These are phyloP conservation scores for Bombyx huttoni DNA, from an alignment of 2,888 invertebrate genomes.

Conservation along the genomic window DNA sequence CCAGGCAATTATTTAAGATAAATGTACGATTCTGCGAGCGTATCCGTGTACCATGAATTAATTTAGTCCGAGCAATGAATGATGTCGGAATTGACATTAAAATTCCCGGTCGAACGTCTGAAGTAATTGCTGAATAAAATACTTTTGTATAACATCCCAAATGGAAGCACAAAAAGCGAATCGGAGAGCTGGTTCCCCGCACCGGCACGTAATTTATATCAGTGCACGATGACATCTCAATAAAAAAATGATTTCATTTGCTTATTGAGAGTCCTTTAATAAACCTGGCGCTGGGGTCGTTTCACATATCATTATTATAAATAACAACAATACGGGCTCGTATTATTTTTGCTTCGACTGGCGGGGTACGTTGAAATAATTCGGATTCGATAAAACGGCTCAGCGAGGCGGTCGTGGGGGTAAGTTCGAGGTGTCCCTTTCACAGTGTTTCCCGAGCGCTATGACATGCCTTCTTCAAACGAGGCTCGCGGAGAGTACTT, in stretches of 20 bases:
- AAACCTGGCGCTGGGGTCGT: constrained; percentile 48
- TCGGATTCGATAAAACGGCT: constrained; percentile 19
- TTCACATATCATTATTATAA: constrained; percentile 56
- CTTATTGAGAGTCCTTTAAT: constrained; percentile 70
- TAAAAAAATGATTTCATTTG: constrained; percentile 73
- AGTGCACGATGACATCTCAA: constrained; percentile 67
- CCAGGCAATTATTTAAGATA: constrained; percentile 59
- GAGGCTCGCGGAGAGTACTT: no score
- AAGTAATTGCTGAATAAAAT: constrained; percentile 72
- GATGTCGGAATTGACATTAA: constrained; percentile 70
- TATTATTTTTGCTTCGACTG: constrained; percentile 42
- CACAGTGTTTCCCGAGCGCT: no score
- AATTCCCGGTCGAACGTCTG: constrained; percentile 62
- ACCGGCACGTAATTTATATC: constrained; percentile 64
- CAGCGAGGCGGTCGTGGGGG: constrained; percentile 21
- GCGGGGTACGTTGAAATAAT: constrained; percentile 22
- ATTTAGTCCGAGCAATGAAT: constrained; percentile 63
- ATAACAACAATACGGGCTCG: constrained; percentile 50
- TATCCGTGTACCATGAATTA: constrained; percentile 55
- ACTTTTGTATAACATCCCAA: constrained; percentile 65
- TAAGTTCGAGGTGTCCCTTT: no score
- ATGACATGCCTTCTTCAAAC: no score
- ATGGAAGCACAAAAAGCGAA: constrained; percentile 60
- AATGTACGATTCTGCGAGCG: constrained; percentile 33
- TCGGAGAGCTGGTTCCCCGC: constrained; percentile 29